These are phyloP conservation scores for Ganaspis sp. DNA, from an alignment of 1,140 invertebrate genomes.

Conservation along the genomic window DNA sequence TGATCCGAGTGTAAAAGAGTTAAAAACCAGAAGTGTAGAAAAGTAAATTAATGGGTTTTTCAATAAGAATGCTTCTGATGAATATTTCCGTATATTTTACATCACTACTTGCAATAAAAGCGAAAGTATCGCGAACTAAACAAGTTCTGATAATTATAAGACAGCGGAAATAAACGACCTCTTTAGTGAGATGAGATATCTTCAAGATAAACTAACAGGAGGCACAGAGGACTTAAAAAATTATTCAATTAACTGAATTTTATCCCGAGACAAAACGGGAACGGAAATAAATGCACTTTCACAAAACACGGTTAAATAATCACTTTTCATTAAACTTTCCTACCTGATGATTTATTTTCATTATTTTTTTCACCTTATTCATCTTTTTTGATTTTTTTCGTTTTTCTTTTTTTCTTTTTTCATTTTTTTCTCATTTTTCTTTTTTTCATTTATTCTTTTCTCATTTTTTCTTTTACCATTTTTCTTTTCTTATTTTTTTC, in stretches of 20 bases:
- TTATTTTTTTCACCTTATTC: too few relatives aligned
- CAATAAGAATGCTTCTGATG: not conserved
- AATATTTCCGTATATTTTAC: conserved; percentile 16
- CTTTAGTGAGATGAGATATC: not conserved
- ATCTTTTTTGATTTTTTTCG: too few relatives aligned
- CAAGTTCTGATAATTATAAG: conserved; percentile 19
- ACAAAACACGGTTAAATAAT: not conserved
- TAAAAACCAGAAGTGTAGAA: not conserved
- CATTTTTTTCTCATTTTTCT: too few relatives aligned
- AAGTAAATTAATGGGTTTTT: not conserved
- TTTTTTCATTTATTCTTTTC: too few relatives aligned
- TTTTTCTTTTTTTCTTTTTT: too few relatives aligned
- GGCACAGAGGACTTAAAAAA: not conserved
- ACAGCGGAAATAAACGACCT: conserved; percentile 19
- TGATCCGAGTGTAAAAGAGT: not conserved
- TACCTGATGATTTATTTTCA: too few relatives aligned
- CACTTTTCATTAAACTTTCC: not conserved
- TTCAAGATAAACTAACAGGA: not conserved
- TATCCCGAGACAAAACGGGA: not conserved
- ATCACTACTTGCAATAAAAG: not conserved
- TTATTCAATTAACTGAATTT: not conserved
- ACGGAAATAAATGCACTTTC: not conserved
- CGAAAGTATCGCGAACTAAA: conserved; percentile 3
- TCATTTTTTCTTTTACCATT: too few relatives aligned
- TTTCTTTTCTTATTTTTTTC: too few relatives aligned